Evolutionary conservation across 1,140 invertebrate genomes (phyloP).

Genomic region (Laupala kohalensis): DNA sequence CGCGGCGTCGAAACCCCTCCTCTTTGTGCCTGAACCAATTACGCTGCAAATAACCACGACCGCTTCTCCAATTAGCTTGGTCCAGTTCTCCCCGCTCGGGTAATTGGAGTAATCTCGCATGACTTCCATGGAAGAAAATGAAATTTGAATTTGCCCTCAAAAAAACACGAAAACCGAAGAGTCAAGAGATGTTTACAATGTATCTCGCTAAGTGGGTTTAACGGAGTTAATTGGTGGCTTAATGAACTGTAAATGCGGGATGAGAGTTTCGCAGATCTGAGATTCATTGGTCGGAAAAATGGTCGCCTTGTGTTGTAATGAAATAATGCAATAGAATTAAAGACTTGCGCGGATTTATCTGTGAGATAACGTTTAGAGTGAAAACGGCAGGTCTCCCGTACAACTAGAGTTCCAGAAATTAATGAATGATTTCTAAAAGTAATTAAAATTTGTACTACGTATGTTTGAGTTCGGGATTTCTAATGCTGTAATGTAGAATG

Average conservation of each 20-base stretch:
- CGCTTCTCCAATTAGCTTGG: background rate
- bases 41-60: background rate
- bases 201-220: background rate
- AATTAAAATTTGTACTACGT: no score
- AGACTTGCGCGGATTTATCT: no score
- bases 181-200: background rate
- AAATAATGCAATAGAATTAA: no score
- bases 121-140: background rate
- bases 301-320: no score
- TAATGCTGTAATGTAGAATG: no score
- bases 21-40: background rate
- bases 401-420: no score
- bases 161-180: background rate
- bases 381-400: no score
- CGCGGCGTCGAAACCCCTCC: background rate
- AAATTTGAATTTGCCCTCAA: background rate
- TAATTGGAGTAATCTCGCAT: background rate
- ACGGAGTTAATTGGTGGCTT: background rate
- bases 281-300: no score
- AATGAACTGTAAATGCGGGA: background rate
- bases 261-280: background rate
- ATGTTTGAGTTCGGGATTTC: no score
- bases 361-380: no score
- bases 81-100: background rate
- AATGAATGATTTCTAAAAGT: no score